Percentiles rank a stretch among this genome's conserved stretches.
phyloP scores from a whole-genome alignment of 2,797 vertebrate genomes.

The Microchirus variegatus region DNA sequence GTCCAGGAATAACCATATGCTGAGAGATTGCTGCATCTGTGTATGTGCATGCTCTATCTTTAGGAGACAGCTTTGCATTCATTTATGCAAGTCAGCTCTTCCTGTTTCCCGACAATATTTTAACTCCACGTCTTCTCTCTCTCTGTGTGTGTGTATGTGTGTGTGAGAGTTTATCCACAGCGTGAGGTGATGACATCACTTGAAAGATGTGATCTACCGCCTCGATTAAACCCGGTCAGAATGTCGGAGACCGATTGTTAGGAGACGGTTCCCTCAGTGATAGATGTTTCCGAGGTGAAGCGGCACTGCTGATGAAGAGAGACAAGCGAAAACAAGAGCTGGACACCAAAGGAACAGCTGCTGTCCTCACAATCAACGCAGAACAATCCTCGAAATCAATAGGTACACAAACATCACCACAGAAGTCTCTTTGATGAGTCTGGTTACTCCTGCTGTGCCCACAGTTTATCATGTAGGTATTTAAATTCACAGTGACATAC shows the following conservation, averaged over 20 bases:
- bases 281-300: neutral
- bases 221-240: conserved; percentile 22
- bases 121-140: conserved; percentile 16
- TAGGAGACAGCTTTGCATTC: conserved; percentile 47
- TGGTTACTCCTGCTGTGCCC: no score
- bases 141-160: neutral
- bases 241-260: conserved; percentile 26
- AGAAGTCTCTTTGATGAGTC: no score
- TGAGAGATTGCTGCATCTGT: conserved; percentile 29
- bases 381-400: no score
- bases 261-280: conserved; percentile 21
- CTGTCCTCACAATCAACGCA: no score
- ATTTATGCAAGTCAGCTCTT: conserved; percentile 56
- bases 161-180: conserved; percentile 8
- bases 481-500: no score
- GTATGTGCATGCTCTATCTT: conserved; percentile 37
- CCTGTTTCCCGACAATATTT: conserved; percentile 33
- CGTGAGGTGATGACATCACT: conserved; percentile 45
- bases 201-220: conserved; percentile 23
- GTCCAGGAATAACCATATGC: conserved; percentile 23
- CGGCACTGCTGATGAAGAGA: conserved; percentile 31
- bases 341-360: conserved; percentile 5
- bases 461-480: no score
- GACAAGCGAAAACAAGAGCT: conserved; percentile 13
- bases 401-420: neutral